phyloP scores from a whole-genome alignment of 1,140 invertebrate species.

The Drosophila obscura region DNA sequence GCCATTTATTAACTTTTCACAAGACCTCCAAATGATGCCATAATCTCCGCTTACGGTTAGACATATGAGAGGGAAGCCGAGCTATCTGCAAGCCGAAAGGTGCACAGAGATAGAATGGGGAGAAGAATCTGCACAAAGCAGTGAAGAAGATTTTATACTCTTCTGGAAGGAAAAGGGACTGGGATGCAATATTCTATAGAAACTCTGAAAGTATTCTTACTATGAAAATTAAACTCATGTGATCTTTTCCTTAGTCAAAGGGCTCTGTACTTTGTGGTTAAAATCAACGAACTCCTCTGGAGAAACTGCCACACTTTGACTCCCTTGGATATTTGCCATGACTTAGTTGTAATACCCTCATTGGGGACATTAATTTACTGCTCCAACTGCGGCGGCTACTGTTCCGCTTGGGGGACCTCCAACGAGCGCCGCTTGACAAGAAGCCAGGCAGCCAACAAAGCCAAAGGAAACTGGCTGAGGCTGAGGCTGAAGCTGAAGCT shows the following conservation, averaged over 20 bases:
- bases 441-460: conserved; percentile 59
- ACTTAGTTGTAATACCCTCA: conserved; percentile 32
- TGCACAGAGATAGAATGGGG: conserved; percentile 62
- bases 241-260: no score
- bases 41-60: conserved; percentile 79
- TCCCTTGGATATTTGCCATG: not conserved
- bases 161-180: not conserved
- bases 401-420: conserved; percentile 62
- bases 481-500: conserved; percentile 40
- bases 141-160: conserved; percentile 31
- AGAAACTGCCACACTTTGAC: not conserved
- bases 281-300: no score
- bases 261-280: no score
- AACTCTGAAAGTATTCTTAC: not conserved
- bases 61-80: conserved; percentile 64
- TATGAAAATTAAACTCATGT: not conserved
- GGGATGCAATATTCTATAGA: not conserved
- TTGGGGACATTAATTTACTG: conserved; percentile 44
- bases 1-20: conserved; percentile 82
- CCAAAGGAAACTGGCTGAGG: conserved; percentile 28
- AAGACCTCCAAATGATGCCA: conserved; percentile 77
- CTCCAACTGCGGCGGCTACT: conserved; percentile 55
- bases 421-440: conserved; percentile 69
- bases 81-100: conserved; percentile 53
- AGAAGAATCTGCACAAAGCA: conserved; percentile 9